Evolutionary conservation across 2,113 vertebrate genomes (phyloP).

Genomic region (Leptosomus discolor): DNA sequence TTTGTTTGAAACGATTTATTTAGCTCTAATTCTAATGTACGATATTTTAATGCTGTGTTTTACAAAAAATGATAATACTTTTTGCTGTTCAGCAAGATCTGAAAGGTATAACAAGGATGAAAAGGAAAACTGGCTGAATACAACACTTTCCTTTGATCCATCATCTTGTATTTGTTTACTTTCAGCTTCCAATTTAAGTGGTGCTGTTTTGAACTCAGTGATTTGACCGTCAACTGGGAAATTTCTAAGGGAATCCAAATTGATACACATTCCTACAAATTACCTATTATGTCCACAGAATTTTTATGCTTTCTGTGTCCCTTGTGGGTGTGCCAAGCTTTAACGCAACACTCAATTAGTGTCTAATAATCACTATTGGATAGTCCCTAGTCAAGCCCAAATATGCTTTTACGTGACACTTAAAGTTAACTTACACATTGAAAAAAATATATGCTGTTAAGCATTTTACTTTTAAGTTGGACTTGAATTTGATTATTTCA

Average conservation of each 20-base stretch:
- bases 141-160: background rate
- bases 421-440: background rate
- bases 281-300: background rate
- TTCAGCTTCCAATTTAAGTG: background rate
- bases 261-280: background rate
- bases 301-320: background rate
- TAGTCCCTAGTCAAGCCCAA: background rate
- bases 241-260: background rate
- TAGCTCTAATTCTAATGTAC: background rate
- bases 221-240: background rate
- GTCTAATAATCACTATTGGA: background rate
- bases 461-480: background rate
- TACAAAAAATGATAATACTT: background rate
- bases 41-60: background rate
- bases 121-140: background rate
- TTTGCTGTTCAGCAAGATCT: background rate
- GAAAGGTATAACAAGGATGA: background rate
- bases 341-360: background rate
- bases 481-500: background rate
- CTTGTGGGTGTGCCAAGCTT: background rate
- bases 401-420: background rate
- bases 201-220: background rate
- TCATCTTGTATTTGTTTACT: background rate
- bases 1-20: background rate
- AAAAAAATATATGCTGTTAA: background rate